These are phyloP conservation scores for Aphis gossypii DNA, from an alignment of 1,140 invertebrate genomes.

Conservation along the genomic window DNA sequence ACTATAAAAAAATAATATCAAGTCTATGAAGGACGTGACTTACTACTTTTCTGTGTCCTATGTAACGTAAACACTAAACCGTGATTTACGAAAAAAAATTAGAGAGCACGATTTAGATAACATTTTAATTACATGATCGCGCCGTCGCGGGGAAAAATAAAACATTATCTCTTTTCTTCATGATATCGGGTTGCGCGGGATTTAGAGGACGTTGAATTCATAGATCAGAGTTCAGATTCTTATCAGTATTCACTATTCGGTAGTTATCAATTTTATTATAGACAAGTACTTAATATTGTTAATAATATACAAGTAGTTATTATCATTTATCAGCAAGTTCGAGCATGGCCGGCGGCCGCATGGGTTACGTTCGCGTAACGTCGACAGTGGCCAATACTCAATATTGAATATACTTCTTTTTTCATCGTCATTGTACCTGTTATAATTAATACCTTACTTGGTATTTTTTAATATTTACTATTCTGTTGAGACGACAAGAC, in stretches of 20 bases:
- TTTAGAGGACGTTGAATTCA: background rate
- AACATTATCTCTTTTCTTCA: too few species aligned
- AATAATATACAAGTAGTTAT: too few species aligned
- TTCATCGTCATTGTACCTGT: background rate
- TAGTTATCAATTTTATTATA: too few species aligned
- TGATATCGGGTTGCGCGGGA: background rate
- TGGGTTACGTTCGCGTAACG: background rate
- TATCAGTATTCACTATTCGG: background rate
- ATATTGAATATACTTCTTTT: background rate
- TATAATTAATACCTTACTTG: background rate
- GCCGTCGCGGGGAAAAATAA: too few species aligned
- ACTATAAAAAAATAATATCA: too few species aligned
- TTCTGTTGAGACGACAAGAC: background rate
- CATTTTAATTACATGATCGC: too few species aligned
- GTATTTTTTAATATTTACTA: background rate
- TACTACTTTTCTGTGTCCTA: too few species aligned
- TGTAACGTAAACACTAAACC: too few species aligned
- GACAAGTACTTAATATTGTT: too few species aligned
- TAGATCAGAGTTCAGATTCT: background rate
- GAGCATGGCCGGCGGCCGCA: background rate
- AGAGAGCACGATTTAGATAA: too few species aligned
- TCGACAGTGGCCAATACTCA: background rate
- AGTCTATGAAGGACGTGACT: too few species aligned
- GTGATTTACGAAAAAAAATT: too few species aligned
- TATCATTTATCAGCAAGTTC: background rate